phyloP scores from a whole-genome alignment of 2,113 vertebrate genomes.

The Chaenocephalus aceratus region DNA sequence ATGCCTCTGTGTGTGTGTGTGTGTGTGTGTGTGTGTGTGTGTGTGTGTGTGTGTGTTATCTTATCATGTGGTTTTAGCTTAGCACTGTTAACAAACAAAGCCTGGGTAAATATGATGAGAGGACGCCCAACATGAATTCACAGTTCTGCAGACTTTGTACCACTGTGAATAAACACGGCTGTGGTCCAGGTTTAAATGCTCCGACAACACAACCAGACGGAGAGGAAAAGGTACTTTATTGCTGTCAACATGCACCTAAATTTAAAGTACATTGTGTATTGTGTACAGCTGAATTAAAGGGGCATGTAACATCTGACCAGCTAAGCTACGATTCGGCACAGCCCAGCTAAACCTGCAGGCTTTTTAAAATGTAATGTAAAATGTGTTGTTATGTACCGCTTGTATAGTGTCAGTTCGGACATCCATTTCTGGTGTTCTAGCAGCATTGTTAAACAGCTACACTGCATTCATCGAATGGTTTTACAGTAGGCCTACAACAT shows the following conservation, averaged over 20 bases:
- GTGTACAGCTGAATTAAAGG: background rate
- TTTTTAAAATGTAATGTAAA: no score
- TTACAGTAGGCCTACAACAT: no score
- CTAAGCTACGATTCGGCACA: no score
- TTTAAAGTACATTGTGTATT: background rate
- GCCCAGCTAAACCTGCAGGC: no score
- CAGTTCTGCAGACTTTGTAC: conserved; percentile 45
- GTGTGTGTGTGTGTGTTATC: conserved; percentile 33
- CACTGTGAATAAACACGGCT: conserved; percentile 51
- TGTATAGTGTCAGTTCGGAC: no score
- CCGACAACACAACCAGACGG: conserved; percentile 31
- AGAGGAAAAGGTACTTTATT: conserved; percentile 10
- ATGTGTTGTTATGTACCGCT: no score
- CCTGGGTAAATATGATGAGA: conserved; percentile 73
- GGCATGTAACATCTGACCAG: background rate
- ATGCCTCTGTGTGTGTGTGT: conserved; percentile 32
- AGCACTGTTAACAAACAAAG: conserved; percentile 72
- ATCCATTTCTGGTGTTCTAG: no score
- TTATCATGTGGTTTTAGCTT: conserved; percentile 69
- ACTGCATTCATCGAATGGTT: no score
- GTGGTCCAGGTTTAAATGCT: conserved; percentile 34
- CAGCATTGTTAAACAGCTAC: no score
- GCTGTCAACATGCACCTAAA: background rate
- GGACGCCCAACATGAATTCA: conserved; percentile 47
- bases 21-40: background rate